phyloP scores from a whole-genome alignment of 2,113 vertebrate genomes.

The Carassius gibelio region DNA sequence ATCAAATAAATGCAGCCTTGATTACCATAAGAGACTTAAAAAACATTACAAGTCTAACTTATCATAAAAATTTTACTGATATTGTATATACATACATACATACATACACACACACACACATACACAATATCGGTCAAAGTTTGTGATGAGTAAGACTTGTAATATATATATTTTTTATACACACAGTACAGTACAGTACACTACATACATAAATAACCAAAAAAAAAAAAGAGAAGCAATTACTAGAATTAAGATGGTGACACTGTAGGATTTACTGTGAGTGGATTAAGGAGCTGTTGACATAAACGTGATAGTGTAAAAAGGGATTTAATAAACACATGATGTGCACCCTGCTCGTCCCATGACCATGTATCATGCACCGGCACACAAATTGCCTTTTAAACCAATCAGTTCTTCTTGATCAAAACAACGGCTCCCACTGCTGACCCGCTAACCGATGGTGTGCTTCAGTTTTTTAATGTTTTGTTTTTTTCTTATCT shows the following conservation, averaged over 20 bases:
- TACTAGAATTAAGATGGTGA: slow-evolving; percentile 7
- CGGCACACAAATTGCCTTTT: slow-evolving; percentile 13
- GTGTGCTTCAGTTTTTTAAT: slow-evolving; percentile 11
- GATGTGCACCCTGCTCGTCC: slow-evolving; percentile 34
- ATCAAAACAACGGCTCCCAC: slow-evolving; percentile 42
- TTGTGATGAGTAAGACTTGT: too few relatives aligned
- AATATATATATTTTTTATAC: too few relatives aligned
- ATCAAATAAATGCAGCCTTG: too few relatives aligned
- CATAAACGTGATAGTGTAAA: slow-evolving; percentile 36
- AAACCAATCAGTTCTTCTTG: slow-evolving; percentile 25
- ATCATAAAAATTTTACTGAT: too few relatives aligned
- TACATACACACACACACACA: too few relatives aligned
- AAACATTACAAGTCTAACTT: too few relatives aligned
- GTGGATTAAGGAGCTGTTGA: slow-evolving; percentile 11
- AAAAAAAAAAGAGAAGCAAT: slow-evolving; percentile 12
- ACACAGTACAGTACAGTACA: too few relatives aligned
- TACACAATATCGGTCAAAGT: too few relatives aligned
- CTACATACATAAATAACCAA: neutral
- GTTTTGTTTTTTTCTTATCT: neutral
- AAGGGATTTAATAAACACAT: slow-evolving; percentile 38
- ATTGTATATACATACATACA: too few relatives aligned
- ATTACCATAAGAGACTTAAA: too few relatives aligned
- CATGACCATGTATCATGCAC: slow-evolving; percentile 33
- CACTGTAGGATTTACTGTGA: neutral
- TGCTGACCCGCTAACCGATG: neutral